Evolutionary conservation across 2,888 invertebrate genomes (phyloP).

Genomic region (Lordiphosa andalusiaca): DNA sequence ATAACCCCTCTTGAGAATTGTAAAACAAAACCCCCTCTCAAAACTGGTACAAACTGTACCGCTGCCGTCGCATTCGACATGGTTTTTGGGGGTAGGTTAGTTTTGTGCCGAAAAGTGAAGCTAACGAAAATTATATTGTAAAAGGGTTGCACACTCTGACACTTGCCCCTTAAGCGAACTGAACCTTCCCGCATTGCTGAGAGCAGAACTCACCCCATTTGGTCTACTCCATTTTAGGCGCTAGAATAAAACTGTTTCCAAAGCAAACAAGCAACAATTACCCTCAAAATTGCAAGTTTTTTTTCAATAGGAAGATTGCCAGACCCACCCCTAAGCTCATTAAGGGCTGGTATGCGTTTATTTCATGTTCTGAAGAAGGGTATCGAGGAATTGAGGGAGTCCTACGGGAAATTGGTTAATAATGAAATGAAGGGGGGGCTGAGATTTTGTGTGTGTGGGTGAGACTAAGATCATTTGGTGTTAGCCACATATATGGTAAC

Average conservation of each 20-base stretch:
- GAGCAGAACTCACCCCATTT: constrained; percentile 10
- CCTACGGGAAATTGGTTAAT: neutral
- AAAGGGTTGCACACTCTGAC: constrained; percentile 53
- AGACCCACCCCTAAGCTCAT: constrained; percentile 48
- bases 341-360: constrained; percentile 44
- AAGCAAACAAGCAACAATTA: constrained; percentile 52
- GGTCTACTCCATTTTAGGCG: constrained; percentile 52
- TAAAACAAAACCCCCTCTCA: too few relatives aligned
- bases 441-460: too few relatives aligned
- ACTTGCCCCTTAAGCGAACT: constrained; percentile 18
- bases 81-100: too few relatives aligned
- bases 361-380: neutral
- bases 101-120: too few relatives aligned
- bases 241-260: constrained; percentile 21
- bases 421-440: too few relatives aligned
- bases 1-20: too few relatives aligned
- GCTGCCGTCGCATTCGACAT: too few relatives aligned
- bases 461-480: too few relatives aligned
- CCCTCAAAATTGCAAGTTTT: constrained; percentile 40
- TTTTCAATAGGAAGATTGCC: constrained; percentile 12
- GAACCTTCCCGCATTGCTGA: constrained; percentile 7
- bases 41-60: too few relatives aligned
- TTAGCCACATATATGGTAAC: too few relatives aligned
- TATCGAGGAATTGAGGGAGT: neutral
- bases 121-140: neutral